phyloP scores from a whole-genome alignment of 2,113 vertebrate genomes.

The human (Homo sapiens) region GRCh38 chr15:64847001-64847500 shows the following conservation, averaged over 20 bases:
- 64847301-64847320: slow-evolving; percentile 43
- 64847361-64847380: slow-evolving; percentile 63
- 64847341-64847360: slow-evolving; percentile 72
- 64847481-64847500: slow-evolving; percentile 18
- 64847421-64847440: background rate
- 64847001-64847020: background rate
- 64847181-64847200: background rate
- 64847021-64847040: background rate
- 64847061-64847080: background rate
- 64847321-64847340: slow-evolving; percentile 50
- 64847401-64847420: background rate
- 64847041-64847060: background rate
- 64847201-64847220: background rate
- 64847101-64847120: background rate
- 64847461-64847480: slow-evolving; percentile 23
- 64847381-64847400: slow-evolving; percentile 46
- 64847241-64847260: slow-evolving; percentile 60
- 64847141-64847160: background rate
- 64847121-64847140: background rate
- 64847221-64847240: slow-evolving; percentile 23
- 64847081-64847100: background rate
- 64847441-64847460: background rate
- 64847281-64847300: slow-evolving; percentile 62
- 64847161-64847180: background rate
- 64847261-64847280: slow-evolving; percentile 56